Conservation (phyloP, 2,888 invertebrate species). For the Megastigmus dorsalis region DNA sequence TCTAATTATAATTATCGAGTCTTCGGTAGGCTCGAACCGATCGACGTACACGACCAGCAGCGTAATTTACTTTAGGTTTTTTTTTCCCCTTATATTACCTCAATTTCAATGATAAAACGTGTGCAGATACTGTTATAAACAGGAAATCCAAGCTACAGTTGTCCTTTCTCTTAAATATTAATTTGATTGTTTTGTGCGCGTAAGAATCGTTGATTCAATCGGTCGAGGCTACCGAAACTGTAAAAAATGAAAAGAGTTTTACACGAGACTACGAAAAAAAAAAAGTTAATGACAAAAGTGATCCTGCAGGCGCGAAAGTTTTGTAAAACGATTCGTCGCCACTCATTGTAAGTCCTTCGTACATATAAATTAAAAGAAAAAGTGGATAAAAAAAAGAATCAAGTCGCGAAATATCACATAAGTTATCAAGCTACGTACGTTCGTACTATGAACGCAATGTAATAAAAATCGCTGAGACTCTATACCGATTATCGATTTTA, state of each 20-base stretch:
- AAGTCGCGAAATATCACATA: slow-evolving; percentile 54
- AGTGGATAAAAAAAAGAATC: slow-evolving; percentile 61
- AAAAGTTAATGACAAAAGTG: slow-evolving; percentile 52
- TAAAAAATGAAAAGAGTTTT: slow-evolving; percentile 39
- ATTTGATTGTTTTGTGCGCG: not conserved
- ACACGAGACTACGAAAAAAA: slow-evolving; percentile 41
- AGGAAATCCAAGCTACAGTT: too few species aligned
- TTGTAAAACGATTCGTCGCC: slow-evolving; percentile 66
- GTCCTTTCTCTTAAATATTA: not conserved
- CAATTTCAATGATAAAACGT: too few species aligned
- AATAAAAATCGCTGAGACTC: slow-evolving; percentile 70
- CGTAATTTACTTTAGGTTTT: slow-evolving; percentile 16
- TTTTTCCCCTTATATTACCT: too few species aligned
- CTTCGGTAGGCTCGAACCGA: slow-evolving; percentile 35
- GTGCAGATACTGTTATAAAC: too few species aligned
- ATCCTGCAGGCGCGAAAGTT: slow-evolving; percentile 64
- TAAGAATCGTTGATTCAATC: slow-evolving; percentile 20
- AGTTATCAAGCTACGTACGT: slow-evolving; percentile 65
- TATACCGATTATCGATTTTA: slow-evolving; percentile 69
- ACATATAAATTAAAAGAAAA: slow-evolving; percentile 51
- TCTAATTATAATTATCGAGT: slow-evolving; percentile 52
- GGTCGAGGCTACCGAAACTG: slow-evolving; percentile 43
- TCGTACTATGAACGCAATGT: slow-evolving; percentile 66
- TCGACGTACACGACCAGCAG: slow-evolving; percentile 3
- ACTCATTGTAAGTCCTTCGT: slow-evolving; percentile 66